A percentile compares a stretch with the other conserved stretches of the same genome.
These are phyloP conservation scores for Ancistrus triradiatus DNA, from an alignment of 2,113 vertebrate genomes.

Conservation along the genomic window DNA sequence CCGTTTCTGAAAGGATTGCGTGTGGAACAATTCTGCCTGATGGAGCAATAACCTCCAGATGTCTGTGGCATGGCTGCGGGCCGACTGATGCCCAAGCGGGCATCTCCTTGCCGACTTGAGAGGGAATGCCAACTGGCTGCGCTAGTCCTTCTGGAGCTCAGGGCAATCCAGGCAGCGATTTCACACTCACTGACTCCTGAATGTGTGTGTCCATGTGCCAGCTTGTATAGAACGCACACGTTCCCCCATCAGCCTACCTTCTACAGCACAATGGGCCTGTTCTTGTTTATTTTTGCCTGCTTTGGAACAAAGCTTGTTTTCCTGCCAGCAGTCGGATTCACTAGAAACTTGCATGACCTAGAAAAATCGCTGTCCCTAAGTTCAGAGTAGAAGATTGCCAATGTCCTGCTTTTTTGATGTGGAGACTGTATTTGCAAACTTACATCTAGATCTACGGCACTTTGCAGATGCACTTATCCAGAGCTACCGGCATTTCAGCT, in stretches of 20 bases:
- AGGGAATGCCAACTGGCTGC: slow-evolving; percentile 64
- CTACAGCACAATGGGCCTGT: slow-evolving; percentile 35
- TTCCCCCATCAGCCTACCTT: slow-evolving; percentile 33
- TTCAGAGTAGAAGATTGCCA: no score
- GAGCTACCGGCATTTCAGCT: no score
- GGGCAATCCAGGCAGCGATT: slow-evolving; percentile 54
- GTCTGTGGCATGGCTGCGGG: slow-evolving; percentile 57
- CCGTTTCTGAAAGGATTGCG: slow-evolving; percentile 25
- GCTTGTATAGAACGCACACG: slow-evolving; percentile 19
- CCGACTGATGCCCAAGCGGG: slow-evolving; percentile 51
- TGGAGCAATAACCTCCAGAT: slow-evolving; percentile 69
- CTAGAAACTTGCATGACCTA: no score
- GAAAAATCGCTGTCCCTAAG: no score
- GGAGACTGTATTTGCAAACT: no score
- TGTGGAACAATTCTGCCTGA: slow-evolving; percentile 47
- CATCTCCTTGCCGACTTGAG: slow-evolving; percentile 49
- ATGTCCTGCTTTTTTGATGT: no score
- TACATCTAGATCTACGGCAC: no score
- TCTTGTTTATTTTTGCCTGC: slow-evolving; percentile 48
- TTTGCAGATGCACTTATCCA: no score
- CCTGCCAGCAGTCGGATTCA: slow-evolving; percentile 45
- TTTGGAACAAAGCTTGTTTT: slow-evolving; percentile 49
- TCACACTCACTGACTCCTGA: slow-evolving; percentile 65
- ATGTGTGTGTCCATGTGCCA: slow-evolving; percentile 29
- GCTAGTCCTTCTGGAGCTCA: slow-evolving; percentile 55